Base-by-base conservation (phyloP, 64 coral and sea anemone species). In the Porites lutea region DNA sequence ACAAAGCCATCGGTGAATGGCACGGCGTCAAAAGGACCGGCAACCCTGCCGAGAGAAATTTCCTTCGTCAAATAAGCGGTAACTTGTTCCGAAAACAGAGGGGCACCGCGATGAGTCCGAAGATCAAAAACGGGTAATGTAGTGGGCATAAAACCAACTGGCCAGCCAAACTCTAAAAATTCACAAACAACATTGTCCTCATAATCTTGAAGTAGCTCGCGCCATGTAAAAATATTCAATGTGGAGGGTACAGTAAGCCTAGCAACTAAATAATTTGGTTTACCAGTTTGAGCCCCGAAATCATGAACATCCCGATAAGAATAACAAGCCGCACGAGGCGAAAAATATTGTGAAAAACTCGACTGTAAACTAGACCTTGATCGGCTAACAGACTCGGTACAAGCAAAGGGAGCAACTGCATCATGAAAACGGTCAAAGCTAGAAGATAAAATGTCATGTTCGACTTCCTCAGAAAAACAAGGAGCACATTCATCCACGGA, bases 341-440 rank as follows among this genome's bases (percentile, higher is more conserved):
- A 70, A 87, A 72, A 87, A 67, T 87, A 52, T 87, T 23, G 84
- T 71, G 4, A 71, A 71, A 71, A 71, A 71, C 22, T 12, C 68
- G 68, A 71, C 68, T 23, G 68, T 71, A 23, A 71, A 71, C 68
- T 71, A 71, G 68, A 71, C 27, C 68, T 71, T 71, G 68, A 71
- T 27, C 68, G 3, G 68, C 68, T 16, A 71, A 71, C 68, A 71
- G 68, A 71, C 68, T 71, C 22, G 68, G 0, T 71, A 71, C 68
- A 71, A 71, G 22, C 68, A 45, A 71, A 23, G 21, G 68, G 68
- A 71, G 16, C 64, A 14, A 67, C 64, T 11, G 64, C 64, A 67
- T 67, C 64, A 11, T 67, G 64, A 67, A 67, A 67, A 15, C 64
- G 12, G 16, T 13, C 64, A 67, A 67, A 18, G 6, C 16, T 67